Conservation (phyloP, 2,797 vertebrate species). For the Esox masquinongy region DNA sequence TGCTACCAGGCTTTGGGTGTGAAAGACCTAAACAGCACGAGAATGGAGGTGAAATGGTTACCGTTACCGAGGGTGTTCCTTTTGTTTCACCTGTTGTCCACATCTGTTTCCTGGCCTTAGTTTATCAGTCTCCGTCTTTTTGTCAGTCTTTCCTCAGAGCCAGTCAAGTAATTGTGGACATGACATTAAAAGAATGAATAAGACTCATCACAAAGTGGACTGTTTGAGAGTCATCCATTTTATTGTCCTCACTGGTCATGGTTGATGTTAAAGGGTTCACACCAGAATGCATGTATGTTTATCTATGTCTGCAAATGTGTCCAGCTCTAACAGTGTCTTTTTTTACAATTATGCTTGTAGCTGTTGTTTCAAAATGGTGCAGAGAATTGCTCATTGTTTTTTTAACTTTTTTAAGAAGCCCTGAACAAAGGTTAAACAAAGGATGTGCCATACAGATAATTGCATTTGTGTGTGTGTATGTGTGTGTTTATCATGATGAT, state of each 20-base stretch:
- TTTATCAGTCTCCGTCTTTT: neutral
- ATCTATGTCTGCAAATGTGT: conserved; percentile 12
- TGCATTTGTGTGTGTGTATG: conserved; percentile 7
- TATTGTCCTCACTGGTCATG: too few relatives aligned
- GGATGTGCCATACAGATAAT: conserved; percentile 25
- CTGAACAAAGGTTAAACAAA: neutral
- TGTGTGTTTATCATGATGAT: conserved; percentile 27
- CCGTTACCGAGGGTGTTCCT: conserved; percentile 1
- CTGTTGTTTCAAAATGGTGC: conserved; percentile 26
- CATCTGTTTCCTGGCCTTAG: neutral
- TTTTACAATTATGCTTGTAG: conserved; percentile 17
- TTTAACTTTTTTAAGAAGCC: neutral
- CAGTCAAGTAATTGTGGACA: neutral
- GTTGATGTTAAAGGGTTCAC: too few relatives aligned
- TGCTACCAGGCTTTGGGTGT: neutral
- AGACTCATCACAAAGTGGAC: too few relatives aligned
- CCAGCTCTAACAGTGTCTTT: conserved; percentile 7
- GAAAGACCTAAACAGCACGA: neutral
- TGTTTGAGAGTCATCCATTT: too few relatives aligned
- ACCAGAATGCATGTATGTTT: neutral
- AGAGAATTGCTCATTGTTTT: neutral
- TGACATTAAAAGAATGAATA: neutral
- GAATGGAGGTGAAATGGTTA: neutral
- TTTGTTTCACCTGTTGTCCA: conserved; percentile 9
- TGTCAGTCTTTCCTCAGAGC: neutral